Evolutionary conservation across 1,140 invertebrate species (phyloP), one percentile per base, ranked within the genome.

Genomic region (Amyelois transitella): DNA sequence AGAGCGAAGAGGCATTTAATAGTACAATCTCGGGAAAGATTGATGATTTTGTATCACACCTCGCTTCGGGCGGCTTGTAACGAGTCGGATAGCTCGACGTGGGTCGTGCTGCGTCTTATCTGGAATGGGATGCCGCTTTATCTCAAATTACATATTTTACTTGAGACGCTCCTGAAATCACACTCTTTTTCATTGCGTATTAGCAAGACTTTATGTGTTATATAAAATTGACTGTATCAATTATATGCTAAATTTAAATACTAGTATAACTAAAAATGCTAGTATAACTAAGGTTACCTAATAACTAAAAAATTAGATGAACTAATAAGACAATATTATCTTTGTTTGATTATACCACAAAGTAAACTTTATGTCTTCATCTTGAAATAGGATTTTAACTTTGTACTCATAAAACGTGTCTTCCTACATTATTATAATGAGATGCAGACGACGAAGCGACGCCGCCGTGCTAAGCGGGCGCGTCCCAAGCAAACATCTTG

Each of bases 41-140:
- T 88, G 85, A 88, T 88, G 85, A 88, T 86, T 88, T 86, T 86
- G 85, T 88, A 86, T 88, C 85, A 87, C 84, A 86, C 82, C 85
- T 88, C 81, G 82, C 85, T 85, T 76, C 75, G 74, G 85, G 85
- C 82, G 80, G 80, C 78, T 80, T 77, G 82, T 88, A 83, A 86
- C 84, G 82, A 86, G 79, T 81, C 75, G 74, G 79, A 81, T 81
- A 76, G 76, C 75, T 73, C 71, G 85, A 85, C 82, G 85, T 85
- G 80, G 80, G 80, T 85, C 82, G 77, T 77, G 71, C 85, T 77
- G 69, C 64, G 71, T 77, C 81, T 88, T 88, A 88, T 88, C 85
- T 88, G 67, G 75, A 84, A 84, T 83, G 72, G 76, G 75, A 80
- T 80, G 76, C 73, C 77, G 69, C 69, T 85, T 88, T 88, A 88